phyloP scores from a whole-genome alignment of 1,140 invertebrate species.

The Aphaenogaster floridana region DNA sequence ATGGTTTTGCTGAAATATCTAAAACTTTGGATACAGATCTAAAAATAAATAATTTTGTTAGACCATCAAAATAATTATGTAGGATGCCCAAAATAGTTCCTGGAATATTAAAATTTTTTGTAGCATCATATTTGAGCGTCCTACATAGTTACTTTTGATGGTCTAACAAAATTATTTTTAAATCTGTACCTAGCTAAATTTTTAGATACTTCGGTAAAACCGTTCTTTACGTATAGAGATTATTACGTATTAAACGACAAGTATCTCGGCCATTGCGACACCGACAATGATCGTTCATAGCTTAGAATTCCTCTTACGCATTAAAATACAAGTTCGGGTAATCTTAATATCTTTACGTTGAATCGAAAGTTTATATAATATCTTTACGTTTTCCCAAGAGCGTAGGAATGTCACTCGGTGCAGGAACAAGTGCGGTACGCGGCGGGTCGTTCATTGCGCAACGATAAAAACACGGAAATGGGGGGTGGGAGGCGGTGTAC shows the following conservation, averaged over 20 bases:
- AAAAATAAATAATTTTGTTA: no score
- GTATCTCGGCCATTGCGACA: background rate
- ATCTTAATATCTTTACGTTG: background rate
- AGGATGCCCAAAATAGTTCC: no score
- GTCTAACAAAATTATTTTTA: no score
- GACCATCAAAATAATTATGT: no score
- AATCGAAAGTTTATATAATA: background rate
- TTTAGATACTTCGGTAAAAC: no score
- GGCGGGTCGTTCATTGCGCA: constrained; percentile 18
- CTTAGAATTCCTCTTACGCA: background rate
- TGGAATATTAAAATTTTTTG: no score
- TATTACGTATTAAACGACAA: background rate
- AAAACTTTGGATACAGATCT: no score
- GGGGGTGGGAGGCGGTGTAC: background rate
- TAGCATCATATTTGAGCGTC: no score
- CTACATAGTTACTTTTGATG: no score
- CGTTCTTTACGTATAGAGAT: background rate
- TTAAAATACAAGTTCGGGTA: background rate
- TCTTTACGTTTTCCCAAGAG: background rate
- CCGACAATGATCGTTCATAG: background rate
- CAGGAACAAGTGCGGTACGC: background rate
- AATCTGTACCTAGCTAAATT: no score
- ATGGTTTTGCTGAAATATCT: no score
- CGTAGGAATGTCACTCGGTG: background rate
- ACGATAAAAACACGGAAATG: constrained; percentile 44